A percentile compares a stretch with the other conserved stretches of the same genome.
Evolutionary conservation across 1,140 invertebrate species (phyloP).

Genomic region (Eupristina koningsbergeri): DNA sequence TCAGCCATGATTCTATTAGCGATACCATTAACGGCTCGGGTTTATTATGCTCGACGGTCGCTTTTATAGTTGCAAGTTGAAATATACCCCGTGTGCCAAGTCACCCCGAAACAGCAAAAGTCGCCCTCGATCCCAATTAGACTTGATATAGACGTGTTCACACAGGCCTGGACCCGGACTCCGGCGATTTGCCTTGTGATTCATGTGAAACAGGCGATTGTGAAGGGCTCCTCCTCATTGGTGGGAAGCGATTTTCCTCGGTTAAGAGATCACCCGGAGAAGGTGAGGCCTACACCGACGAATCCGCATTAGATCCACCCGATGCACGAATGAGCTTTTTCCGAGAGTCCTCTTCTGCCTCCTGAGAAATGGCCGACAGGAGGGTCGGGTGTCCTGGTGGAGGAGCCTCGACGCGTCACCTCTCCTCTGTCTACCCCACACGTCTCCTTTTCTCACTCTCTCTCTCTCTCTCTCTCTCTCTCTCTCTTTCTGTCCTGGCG

Average conservation of each 20-base stretch:
- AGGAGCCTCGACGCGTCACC: not conserved
- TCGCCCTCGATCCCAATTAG: slow-evolving; percentile 63
- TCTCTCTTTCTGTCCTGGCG: too few relatives aligned
- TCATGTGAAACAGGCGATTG: slow-evolving; percentile 30
- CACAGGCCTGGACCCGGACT: not conserved
- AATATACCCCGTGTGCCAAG: slow-evolving; percentile 44
- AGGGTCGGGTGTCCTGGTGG: too few relatives aligned
- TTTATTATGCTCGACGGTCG: slow-evolving; percentile 65
- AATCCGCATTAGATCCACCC: not conserved
- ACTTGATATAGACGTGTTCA: slow-evolving; percentile 61
- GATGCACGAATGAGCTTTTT: not conserved
- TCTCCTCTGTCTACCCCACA: not conserved
- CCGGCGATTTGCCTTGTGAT: slow-evolving; percentile 55
- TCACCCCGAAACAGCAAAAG: slow-evolving; percentile 37
- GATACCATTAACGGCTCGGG: slow-evolving; percentile 66
- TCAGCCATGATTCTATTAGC: slow-evolving; percentile 68
- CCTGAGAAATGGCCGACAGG: not conserved
- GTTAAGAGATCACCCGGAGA: not conserved
- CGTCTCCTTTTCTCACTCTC: too few relatives aligned
- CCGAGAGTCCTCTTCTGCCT: not conserved
- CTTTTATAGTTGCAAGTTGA: slow-evolving; percentile 67
- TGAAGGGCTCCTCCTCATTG: not conserved
- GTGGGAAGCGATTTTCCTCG: slow-evolving; percentile 9
- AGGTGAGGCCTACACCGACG: not conserved
- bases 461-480: too few relatives aligned